Conservation (phyloP, 2,797 vertebrate genomes). For the Gymnocypris eckloni region DNA sequence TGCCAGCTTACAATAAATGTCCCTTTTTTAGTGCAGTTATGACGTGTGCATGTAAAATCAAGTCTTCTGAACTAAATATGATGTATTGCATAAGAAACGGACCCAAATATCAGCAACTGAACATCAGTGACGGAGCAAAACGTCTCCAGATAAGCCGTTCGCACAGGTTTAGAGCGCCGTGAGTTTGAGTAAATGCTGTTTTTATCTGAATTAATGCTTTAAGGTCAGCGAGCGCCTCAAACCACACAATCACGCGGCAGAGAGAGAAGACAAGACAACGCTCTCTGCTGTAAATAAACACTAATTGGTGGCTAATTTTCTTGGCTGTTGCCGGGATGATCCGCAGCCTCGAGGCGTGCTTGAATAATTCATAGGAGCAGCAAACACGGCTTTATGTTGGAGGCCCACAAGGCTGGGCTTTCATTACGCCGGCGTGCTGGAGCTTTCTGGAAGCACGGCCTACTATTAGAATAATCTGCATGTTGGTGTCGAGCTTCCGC, state of each 20-base stretch:
- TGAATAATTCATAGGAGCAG: slow-evolving; percentile 93
- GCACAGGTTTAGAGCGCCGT: not conserved
- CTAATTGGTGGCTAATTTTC: slow-evolving; percentile 95
- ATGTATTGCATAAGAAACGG: not conserved
- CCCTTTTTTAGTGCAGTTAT: not conserved
- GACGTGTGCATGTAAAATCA: not conserved
- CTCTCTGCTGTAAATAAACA: slow-evolving; percentile 86
- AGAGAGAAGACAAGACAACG: slow-evolving; percentile 47
- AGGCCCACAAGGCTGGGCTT: slow-evolving; percentile 85
- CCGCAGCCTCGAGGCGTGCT: slow-evolving; percentile 89
- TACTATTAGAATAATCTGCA: slow-evolving; percentile 88
- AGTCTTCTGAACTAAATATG: too few species aligned
- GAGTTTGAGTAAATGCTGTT: not conserved
- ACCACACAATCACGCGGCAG: slow-evolving; percentile 54
- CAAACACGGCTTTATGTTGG: slow-evolving; percentile 86
- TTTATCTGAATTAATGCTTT: not conserved
- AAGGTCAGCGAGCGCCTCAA: not conserved
- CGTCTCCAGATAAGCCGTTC: too few species aligned
- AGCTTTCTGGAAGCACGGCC: slow-evolving; percentile 84
- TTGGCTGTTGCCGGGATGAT: slow-evolving; percentile 91
- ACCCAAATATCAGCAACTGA: not conserved
- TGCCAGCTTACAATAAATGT: not conserved
- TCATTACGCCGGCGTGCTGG: slow-evolving; percentile 87
- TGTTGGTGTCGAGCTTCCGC: slow-evolving; percentile 79
- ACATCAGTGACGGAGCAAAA: not conserved